These are phyloP conservation scores for Trachelus stipa DNA, from an alignment of 2,888 invertebrate species.

Conservation along the genomic window DNA sequence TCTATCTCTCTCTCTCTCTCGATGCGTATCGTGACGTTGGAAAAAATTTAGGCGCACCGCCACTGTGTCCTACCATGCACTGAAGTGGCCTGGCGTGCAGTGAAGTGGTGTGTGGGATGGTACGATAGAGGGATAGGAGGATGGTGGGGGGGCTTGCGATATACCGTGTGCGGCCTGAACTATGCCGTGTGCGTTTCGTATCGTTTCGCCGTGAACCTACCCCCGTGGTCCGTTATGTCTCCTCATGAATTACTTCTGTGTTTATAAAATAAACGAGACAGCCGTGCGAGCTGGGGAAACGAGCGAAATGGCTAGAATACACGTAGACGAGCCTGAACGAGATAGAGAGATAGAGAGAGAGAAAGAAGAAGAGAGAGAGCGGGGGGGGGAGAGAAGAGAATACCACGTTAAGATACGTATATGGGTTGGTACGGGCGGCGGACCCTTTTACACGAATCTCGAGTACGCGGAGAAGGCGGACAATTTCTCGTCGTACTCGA, in stretches of 20 bases:
- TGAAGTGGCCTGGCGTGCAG: no score
- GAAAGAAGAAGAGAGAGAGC: slow-evolving; percentile 16
- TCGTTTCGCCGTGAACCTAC: not conserved
- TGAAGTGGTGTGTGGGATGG: no score
- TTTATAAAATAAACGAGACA: slow-evolving; percentile 41
- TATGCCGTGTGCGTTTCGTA: not conserved
- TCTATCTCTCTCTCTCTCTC: not conserved
- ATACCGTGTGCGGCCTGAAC: no score
- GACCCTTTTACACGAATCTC: not conserved
- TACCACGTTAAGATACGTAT: not conserved
- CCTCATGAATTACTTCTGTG: slow-evolving; percentile 37
- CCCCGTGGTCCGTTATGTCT: slow-evolving; percentile 7
- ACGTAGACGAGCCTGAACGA: not conserved
- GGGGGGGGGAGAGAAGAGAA: slow-evolving; percentile 21
- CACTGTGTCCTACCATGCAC: no score
- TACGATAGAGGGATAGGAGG: no score
- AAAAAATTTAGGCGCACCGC: slow-evolving; percentile 8
- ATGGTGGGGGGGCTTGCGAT: no score
- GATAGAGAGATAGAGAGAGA: slow-evolving; percentile 16
- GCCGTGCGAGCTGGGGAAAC: not conserved
- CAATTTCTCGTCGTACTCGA: slow-evolving; percentile 23
- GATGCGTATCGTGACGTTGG: not conserved
- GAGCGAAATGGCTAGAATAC: not conserved
- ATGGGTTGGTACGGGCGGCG: not conserved
- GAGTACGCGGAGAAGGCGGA: slow-evolving; percentile 8